Conservation (phyloP, 2,888 invertebrate species). For the Trisateles emortualis region DNA sequence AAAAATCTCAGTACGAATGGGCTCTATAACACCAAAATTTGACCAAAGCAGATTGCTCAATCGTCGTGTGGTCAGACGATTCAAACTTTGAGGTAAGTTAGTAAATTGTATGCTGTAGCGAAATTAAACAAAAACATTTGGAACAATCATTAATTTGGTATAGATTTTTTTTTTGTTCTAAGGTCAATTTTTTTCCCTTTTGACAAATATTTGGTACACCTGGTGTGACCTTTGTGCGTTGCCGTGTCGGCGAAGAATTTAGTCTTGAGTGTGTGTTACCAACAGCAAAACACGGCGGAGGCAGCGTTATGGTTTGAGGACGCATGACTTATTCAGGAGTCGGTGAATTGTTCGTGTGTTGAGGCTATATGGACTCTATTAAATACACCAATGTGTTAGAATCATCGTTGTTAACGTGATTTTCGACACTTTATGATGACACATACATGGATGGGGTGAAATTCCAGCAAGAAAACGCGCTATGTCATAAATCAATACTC, state of each 20-base stretch:
- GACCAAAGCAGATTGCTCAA: slow-evolving; percentile 1
- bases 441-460: slow-evolving; percentile 3
- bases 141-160: no score
- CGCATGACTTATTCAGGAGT: slow-evolving; percentile 2
- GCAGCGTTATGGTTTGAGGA: neutral
- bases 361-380: no score
- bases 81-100: slow-evolving; percentile 5
- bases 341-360: no score
- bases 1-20: slow-evolving; percentile 2
- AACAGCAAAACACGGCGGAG: neutral
- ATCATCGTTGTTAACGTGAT: no score
- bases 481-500: neutral
- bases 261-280: no score
- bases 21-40: slow-evolving; percentile 6
- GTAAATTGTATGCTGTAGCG: no score
- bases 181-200: no score
- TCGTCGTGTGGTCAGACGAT: slow-evolving; percentile 1
- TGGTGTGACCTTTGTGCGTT: slow-evolving; percentile 18
- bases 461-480: neutral
- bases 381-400: no score
- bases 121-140: no score
- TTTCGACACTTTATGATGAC: neutral
- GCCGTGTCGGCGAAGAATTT: slow-evolving; percentile 9
- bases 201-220: slow-evolving; percentile 8
- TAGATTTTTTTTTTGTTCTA: no score